Evolutionary conservation across 2,797 vertebrate species (phyloP).

Genomic region (Sebastes goodei): DNA sequence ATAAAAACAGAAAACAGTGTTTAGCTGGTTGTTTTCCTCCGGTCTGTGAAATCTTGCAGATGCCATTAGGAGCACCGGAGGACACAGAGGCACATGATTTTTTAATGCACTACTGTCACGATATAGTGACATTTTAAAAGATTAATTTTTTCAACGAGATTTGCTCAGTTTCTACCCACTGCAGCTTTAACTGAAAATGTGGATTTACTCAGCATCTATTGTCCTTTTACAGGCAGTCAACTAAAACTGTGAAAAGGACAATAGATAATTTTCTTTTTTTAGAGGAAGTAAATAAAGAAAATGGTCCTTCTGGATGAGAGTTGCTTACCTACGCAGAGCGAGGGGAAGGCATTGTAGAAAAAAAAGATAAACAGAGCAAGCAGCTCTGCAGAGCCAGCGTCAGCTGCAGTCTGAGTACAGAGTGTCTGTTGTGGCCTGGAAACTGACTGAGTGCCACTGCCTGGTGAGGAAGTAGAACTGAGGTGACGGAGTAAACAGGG

Average conservation of each 20-base stretch:
- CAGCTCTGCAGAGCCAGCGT: conserved; percentile 41
- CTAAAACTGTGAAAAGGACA: background rate
- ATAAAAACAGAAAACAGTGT: too few species aligned
- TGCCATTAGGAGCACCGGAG: too few species aligned
- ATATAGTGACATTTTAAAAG: too few species aligned
- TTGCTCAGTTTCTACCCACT: too few species aligned
- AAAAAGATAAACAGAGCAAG: background rate
- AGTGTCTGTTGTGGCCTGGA: conserved; percentile 28
- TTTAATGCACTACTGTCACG: too few species aligned
- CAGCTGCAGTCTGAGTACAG: conserved; percentile 32
- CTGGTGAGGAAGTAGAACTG: conserved; percentile 53
- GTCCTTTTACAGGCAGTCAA: background rate
- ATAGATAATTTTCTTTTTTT: too few species aligned
- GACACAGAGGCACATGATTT: too few species aligned
- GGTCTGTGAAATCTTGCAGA: too few species aligned
- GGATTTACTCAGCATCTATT: background rate
- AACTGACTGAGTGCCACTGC: conserved; percentile 18
- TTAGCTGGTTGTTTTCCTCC: too few species aligned
- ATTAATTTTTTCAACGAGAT: too few species aligned
- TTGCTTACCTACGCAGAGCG: conserved; percentile 17
- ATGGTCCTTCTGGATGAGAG: background rate
- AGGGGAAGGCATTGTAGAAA: background rate
- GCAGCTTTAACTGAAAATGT: background rate
- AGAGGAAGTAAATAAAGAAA: background rate
- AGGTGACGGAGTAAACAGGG: conserved; percentile 15